phyloP scores from a whole-genome alignment of 2,888 invertebrate species.

The Amaurobius ferox region DNA sequence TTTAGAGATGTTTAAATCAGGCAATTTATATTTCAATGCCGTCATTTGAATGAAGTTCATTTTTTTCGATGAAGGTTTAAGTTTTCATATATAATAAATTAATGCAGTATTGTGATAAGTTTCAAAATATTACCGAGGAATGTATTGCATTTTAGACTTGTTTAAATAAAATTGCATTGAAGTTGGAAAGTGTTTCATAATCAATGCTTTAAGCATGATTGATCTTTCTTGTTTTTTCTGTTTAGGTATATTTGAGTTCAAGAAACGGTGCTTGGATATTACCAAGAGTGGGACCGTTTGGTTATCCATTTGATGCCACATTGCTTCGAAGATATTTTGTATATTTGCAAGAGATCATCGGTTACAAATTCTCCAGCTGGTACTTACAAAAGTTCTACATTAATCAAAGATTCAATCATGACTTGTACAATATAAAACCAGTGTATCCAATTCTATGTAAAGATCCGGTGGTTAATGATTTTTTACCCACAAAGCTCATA shows the following conservation, averaged over 20 bases:
- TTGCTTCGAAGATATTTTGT: constrained; percentile 40
- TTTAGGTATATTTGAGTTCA: constrained; percentile 57
- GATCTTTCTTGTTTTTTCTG: background rate
- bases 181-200: too few species aligned
- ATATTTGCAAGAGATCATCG: constrained; percentile 17
- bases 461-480: constrained; percentile 65
- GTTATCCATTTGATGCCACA: constrained; percentile 48
- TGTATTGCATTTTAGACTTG: too few species aligned
- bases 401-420: constrained; percentile 57
- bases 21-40: too few species aligned
- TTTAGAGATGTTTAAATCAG: too few species aligned
- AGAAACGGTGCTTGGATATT: constrained; percentile 60
- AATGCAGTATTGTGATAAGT: too few species aligned
- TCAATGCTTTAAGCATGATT: too few species aligned
- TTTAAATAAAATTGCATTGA: too few species aligned
- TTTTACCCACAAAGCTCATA: constrained; percentile 48
- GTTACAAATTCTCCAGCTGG: constrained; percentile 27
- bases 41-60: too few species aligned
- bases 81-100: too few species aligned
- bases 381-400: constrained; percentile 26
- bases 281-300: constrained; percentile 58
- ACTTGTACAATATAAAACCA: constrained; percentile 48
- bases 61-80: too few species aligned
- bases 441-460: constrained; percentile 9
- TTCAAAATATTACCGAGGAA: too few species aligned